Base-by-base conservation (phyloP, 2,888 invertebrate genomes). In the Polymixis flavicincta region DNA sequence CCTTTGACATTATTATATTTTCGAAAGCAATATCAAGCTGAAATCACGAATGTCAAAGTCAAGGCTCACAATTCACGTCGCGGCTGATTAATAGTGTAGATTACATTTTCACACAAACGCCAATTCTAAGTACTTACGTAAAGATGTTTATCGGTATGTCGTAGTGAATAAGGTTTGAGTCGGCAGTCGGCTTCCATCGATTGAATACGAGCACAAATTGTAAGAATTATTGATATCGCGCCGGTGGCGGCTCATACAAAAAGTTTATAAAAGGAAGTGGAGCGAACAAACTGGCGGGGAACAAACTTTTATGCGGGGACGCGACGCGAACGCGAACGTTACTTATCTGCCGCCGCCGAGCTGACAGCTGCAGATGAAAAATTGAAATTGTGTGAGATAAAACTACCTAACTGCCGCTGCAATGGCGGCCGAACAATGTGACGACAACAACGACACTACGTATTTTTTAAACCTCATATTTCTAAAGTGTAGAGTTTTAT, bases 361-460 rank as follows among this genome's bases (percentile, higher is more conserved):
- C 96, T 95, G 96, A 96, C 96, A 95, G 96, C 93, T 95, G 95
- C 96, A 96, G 95, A 96, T 96, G 96, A 96, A 96, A 96, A 96
- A 96, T 96, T 96, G 96, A 96, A 96, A 96, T 96, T 95, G 96
- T 96, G 94, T 93, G 95, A 96, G 96, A 96, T 96, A 96, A 96
- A 96, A 96, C 95, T 94, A 95, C 94, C 95, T 93, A 95, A 95
- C 95, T 94, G 93, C 94, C 89, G 92, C 94, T 92, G 92, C 93
- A 91, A 87, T 90, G 91, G 90, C 89, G 88, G 83, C 92, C 92
- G 92, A 95, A 95, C 95, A 95, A 95, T 95, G 94, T 94, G 91
- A 87, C 87, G 91, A 92, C 92, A 92, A 90, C 91, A 90, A 90
- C 85, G 65, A 84, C 76, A 76, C 76, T 76, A 82, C 83, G 83